Percentiles rank a stretch among this genome's conserved stretches.
phyloP scores from a whole-genome alignment of 2,797 vertebrate species.

The Myripristis murdjan region DNA sequence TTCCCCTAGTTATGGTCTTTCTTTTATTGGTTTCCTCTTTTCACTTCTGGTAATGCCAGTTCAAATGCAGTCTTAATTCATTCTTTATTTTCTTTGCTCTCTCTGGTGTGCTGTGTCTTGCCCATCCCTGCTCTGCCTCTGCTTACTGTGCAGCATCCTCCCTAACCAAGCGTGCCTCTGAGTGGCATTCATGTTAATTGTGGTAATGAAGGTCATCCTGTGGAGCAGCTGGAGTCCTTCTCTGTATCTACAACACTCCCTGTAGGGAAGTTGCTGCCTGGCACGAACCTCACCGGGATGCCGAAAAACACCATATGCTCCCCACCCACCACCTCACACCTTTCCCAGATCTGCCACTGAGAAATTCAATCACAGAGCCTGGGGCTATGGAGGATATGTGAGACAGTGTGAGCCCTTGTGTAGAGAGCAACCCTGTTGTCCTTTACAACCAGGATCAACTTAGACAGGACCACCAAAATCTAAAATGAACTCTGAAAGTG shows the following conservation, averaged over 20 bases:
- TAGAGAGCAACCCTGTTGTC: background rate
- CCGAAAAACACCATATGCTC: slow-evolving; percentile 82
- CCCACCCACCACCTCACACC: slow-evolving; percentile 60
- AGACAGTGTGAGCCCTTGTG: slow-evolving; percentile 11
- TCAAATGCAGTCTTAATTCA: background rate
- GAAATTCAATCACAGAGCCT: slow-evolving; percentile 43
- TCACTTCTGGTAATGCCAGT: background rate
- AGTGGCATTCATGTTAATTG: slow-evolving; percentile 84
- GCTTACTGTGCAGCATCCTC: slow-evolving; percentile 29
- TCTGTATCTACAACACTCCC: slow-evolving; percentile 78
- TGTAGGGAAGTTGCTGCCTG: slow-evolving; percentile 64
- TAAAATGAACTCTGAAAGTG: background rate
- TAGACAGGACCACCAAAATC: background rate
- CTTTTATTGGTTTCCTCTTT: background rate
- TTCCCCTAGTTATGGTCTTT: no score
- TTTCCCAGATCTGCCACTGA: slow-evolving; percentile 45
- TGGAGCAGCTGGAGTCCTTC: slow-evolving; percentile 79
- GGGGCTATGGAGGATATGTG: slow-evolving; percentile 19
- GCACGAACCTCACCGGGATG: slow-evolving; percentile 65
- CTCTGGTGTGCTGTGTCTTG: slow-evolving; percentile 13
- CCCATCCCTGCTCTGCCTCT: slow-evolving; percentile 13
- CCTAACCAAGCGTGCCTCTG: slow-evolving; percentile 53
- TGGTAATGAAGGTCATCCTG: slow-evolving; percentile 84
- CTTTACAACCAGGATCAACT: slow-evolving; percentile 12
- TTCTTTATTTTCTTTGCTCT: background rate